A percentile compares a stretch with the other conserved stretches of the same genome.
Evolutionary conservation across 2,113 vertebrate species (phyloP).

Genomic region (Phasianus colchicus): DNA sequence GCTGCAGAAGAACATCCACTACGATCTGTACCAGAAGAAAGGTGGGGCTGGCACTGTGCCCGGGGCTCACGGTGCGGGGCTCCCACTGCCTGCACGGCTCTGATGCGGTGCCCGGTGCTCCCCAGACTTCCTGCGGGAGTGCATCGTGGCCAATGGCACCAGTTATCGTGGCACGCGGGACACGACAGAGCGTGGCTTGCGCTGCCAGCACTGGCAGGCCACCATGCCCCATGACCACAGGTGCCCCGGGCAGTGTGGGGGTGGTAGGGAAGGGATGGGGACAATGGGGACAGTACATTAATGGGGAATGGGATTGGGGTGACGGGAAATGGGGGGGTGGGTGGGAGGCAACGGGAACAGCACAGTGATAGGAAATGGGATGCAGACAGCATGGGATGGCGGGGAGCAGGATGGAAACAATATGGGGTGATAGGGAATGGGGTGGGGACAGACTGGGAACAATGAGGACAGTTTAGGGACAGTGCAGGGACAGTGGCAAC

Average conservation of each 20-base stretch:
- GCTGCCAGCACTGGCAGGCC: slow-evolving; percentile 90
- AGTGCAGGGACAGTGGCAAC: neutral
- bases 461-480: neutral
- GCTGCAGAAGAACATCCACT: slow-evolving; percentile 88
- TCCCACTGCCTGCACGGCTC: neutral
- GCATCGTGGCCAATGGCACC: slow-evolving; percentile 86
- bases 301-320: accelerated
- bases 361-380: neutral
- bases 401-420: neutral
- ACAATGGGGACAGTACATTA: too few relatives aligned
- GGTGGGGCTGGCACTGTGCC: slow-evolving; percentile 64
- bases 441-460: too few relatives aligned
- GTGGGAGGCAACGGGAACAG: neutral
- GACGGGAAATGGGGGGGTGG: neutral
- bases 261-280: neutral
- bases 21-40: slow-evolving; percentile 96
- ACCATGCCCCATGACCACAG: slow-evolving; percentile 95
- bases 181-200: slow-evolving; percentile 80
- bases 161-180: slow-evolving; percentile 86
- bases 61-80: accelerated
- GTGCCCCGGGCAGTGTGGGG: slow-evolving; percentile 55
- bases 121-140: slow-evolving; percentile 89
- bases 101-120: neutral
- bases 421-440: too few relatives aligned
- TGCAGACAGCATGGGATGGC: neutral